These are phyloP conservation scores for Furcifer pardalis DNA, from an alignment of 2,797 vertebrate species.

Conservation along the genomic window DNA sequence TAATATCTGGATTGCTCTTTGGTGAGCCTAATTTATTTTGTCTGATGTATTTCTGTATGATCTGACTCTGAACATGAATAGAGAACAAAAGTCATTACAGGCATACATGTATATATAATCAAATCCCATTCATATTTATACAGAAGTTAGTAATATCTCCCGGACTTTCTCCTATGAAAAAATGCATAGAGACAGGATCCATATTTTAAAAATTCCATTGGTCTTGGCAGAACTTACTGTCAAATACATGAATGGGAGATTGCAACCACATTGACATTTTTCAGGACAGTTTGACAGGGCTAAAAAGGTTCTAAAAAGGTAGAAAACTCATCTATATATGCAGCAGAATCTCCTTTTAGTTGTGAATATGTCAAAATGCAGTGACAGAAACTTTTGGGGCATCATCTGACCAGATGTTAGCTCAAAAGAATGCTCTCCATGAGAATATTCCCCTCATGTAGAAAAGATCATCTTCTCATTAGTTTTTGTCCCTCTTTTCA, in stretches of 20 bases:
- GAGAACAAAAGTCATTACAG: background rate
- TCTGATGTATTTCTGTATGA: background rate
- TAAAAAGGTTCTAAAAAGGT: background rate
- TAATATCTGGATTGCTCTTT: background rate
- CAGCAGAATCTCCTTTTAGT: slow-evolving; percentile 3
- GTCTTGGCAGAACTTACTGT: background rate
- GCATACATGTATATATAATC: background rate
- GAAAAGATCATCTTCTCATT: background rate
- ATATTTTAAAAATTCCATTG: background rate
- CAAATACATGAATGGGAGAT: background rate
- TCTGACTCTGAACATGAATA: background rate
- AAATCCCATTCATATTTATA: background rate
- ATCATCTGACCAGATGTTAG: background rate
- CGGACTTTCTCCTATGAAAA: background rate
- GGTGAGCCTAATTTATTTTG: background rate
- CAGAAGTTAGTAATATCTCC: background rate
- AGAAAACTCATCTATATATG: slow-evolving; percentile 12
- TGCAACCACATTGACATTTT: slow-evolving; percentile 15
- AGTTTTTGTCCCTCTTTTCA: no score
- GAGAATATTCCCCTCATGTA: background rate
- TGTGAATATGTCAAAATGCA: background rate
- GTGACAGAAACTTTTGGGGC: background rate
- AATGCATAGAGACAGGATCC: background rate
- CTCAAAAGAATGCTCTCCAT: background rate
- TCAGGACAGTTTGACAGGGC: slow-evolving; percentile 20